Percentiles rank a stretch among this genome's conserved stretches.
Evolutionary conservation across 2,797 vertebrate species (phyloP).

Genomic region (Cygnus olor): DNA sequence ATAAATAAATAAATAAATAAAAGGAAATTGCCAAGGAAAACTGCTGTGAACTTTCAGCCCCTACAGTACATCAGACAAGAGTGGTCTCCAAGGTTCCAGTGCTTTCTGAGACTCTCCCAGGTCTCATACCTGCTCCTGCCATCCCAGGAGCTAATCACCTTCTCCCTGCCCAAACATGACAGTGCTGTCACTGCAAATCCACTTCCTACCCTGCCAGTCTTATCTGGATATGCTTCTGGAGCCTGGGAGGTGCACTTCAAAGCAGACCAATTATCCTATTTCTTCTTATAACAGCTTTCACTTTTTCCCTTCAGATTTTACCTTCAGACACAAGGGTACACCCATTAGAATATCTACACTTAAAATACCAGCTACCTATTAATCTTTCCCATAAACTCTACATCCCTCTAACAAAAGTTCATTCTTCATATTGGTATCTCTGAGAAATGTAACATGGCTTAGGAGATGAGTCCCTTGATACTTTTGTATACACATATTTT

Average conservation of each 20-base stretch:
- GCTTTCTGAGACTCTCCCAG: rapidly evolving
- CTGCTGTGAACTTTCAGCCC: neutral
- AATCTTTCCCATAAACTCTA: neutral
- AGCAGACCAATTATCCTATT: neutral
- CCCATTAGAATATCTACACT: neutral
- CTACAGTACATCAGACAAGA: neutral
- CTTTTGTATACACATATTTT: neutral
- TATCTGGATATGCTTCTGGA: neutral
- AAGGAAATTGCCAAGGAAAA: neutral
- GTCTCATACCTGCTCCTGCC: rapidly evolving
- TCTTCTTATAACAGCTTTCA: neutral
- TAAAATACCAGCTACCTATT: neutral
- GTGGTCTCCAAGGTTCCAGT: rapidly evolving
- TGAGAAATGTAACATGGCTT: rapidly evolving
- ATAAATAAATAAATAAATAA: neutral
- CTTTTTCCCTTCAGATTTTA: neutral
- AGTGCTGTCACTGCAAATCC: neutral
- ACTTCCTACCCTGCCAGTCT: neutral
- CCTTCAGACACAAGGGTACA: neutral
- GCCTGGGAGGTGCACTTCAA: neutral
- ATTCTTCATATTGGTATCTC: neutral
- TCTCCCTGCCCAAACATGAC: neutral
- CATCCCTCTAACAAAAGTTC: neutral
- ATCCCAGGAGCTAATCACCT: neutral
- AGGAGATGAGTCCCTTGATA: neutral